Evolutionary conservation across 2,797 vertebrate genomes (phyloP).

Genomic region (Coccyzus lansbergi): DNA sequence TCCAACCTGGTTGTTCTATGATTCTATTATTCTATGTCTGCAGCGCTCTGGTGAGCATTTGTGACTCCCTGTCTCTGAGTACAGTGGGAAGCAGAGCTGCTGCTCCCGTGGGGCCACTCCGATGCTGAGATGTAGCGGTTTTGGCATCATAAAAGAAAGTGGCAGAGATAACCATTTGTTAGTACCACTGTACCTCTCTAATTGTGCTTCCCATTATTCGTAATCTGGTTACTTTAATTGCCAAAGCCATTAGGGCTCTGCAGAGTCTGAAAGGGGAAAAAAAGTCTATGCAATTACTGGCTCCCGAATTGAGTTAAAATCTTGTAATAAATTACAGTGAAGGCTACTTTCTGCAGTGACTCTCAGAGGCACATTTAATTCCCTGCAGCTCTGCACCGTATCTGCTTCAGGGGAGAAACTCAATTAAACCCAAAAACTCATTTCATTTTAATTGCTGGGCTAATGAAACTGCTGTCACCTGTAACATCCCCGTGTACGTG

Average conservation of each 20-base stretch:
- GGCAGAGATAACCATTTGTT: neutral
- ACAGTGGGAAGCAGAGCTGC: neutral
- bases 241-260: constrained; percentile 19
- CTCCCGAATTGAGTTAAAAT: constrained; percentile 24
- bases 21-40: too few relatives aligned
- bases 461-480: constrained; percentile 8
- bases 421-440: constrained; percentile 17
- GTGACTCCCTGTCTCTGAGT: fast-evolving
- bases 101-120: neutral
- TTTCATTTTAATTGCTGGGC: constrained; percentile 15
- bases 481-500: fast-evolving
- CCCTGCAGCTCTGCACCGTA: neutral
- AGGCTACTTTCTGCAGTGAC: neutral
- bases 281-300: constrained; percentile 30
- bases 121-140: fast-evolving
- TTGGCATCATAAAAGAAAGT: neutral
- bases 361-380: constrained; percentile 12
- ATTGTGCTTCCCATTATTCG: neutral
- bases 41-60: fast-evolving
- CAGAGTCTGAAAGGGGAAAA: neutral
- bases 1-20: too few relatives aligned
- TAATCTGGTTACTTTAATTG: constrained; percentile 45
- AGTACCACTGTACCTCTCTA: neutral
- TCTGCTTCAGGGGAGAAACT: constrained; percentile 5
- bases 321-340: constrained; percentile 16